phyloP scores from a whole-genome alignment of 64 coral and sea anemone genomes.

The Trachythela sp. region DNA sequence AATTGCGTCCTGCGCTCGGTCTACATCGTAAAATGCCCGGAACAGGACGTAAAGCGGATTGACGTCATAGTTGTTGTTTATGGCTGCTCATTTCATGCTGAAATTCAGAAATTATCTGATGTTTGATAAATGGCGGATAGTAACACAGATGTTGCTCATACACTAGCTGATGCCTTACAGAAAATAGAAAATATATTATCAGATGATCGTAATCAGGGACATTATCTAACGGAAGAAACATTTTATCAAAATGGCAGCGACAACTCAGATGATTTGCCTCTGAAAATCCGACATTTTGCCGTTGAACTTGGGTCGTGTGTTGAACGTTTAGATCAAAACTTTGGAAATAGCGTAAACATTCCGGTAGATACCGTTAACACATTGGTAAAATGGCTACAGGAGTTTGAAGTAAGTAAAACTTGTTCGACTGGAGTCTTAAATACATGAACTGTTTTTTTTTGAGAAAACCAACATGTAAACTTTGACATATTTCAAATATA shows the following conservation, averaged over 20 bases:
- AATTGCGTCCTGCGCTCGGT: too few relatives aligned
- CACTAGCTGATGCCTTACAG: not conserved
- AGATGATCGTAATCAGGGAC: not conserved
- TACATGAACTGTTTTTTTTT: too few relatives aligned
- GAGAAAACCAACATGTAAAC: not conserved
- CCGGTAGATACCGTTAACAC: not conserved
- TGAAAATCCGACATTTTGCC: not conserved
- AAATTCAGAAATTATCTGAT: not conserved
- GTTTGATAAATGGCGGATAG: not conserved
- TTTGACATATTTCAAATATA: not conserved
- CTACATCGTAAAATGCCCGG: too few relatives aligned
- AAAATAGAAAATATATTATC: constrained; percentile 17
- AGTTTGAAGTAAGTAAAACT: not conserved
- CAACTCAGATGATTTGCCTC: not conserved
- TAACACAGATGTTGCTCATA: constrained; percentile 8
- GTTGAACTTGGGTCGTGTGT: not conserved
- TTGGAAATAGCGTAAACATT: not conserved
- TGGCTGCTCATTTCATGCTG: not conserved
- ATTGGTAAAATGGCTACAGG: not conserved
- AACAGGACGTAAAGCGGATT: not conserved
- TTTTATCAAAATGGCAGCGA: not conserved
- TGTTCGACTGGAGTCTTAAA: too few relatives aligned
- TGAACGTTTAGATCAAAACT: not conserved
- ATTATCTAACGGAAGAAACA: not conserved
- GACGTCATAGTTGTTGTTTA: constrained; percentile 1